phyloP scores from a whole-genome alignment of 2,113 vertebrate genomes.

The Microcebus tavaratra region DNA sequence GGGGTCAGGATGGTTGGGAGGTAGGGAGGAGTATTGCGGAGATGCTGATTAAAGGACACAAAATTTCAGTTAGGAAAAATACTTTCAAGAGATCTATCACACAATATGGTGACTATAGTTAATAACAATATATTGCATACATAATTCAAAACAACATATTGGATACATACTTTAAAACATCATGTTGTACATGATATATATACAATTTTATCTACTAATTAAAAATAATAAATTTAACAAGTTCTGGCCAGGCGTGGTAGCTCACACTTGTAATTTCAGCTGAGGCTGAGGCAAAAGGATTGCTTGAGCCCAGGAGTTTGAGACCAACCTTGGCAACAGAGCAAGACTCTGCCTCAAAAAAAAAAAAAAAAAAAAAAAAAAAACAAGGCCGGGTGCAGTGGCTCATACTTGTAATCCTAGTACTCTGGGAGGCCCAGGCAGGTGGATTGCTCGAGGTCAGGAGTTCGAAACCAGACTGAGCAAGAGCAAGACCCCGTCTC shows the following conservation, averaged over 20 bases:
- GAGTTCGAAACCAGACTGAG: too few species aligned
- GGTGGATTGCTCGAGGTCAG: too few species aligned
- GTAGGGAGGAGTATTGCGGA: background rate
- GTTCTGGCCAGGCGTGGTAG: too few species aligned
- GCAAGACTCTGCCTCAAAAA: background rate
- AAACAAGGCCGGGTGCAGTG: background rate
- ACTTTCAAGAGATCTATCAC: background rate
- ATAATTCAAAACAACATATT: background rate
- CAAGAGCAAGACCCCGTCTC: too few species aligned
- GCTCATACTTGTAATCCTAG: too few species aligned
- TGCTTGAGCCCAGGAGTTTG: too few species aligned
- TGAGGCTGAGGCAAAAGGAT: too few species aligned
- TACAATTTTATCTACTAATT: background rate
- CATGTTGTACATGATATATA: background rate
- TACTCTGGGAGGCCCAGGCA: too few species aligned
- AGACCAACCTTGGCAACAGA: too few species aligned
- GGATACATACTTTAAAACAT: background rate
- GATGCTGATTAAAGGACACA: background rate
- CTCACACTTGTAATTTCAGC: too few species aligned
- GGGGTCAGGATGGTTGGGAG: background rate
- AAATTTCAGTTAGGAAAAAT: background rate
- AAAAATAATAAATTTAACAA: background rate
- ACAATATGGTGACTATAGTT: background rate
- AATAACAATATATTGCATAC: background rate
- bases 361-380: background rate